Base-by-base conservation (phyloP, 1,140 invertebrate species). In the Drosophila ogumai region DNA sequence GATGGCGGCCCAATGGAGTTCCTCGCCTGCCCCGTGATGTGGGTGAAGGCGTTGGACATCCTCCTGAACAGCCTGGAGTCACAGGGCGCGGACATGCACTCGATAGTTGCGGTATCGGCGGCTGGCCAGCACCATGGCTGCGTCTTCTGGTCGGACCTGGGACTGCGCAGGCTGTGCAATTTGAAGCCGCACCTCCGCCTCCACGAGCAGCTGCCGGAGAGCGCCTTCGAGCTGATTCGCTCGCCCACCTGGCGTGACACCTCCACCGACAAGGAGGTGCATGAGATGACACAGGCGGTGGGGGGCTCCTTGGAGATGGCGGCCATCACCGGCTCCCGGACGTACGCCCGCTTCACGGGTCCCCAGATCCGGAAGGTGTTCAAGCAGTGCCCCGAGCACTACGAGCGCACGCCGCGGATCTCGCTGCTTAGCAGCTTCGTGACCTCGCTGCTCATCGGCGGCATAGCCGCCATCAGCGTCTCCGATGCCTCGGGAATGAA, bases 401-500 rank as follows among this genome's bases (percentile, higher is more conserved):
- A 98, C 91, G 93, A 95, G 44, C 95, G 95, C 32, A 97, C 97
- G 1, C 95, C 98, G 94, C 94, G 97, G 84, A 98, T 99, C 60
- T 99, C 98, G 0, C 93, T 99, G 6, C 94, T 99, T 2, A 99
- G 98, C 87, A 99, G 96, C 84, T 99, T 99, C 93, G 94, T 96
- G 0, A 96, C 96, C 56, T 98, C 96, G 0, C 87, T 99, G 28
- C 96, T 99, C 74, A 91, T 98, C 10, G 98, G 98, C 0, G 94
- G 95, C 81, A 96, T 98, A 82, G 98, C 97, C 1, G 96, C 97
- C 0, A 98, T 99, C 55, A 98, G 99, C 91, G 94, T 94, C 71
- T 95, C 97, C 1, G 98, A 99, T 93, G 98, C 95, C 1, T 99
- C 98, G 6, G 98, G 98, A n/a, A 99, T 99, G 98, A 99, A 99